Base-by-base conservation (phyloP, 2,888 invertebrate species). In the Oegoconia quadripuncta region DNA sequence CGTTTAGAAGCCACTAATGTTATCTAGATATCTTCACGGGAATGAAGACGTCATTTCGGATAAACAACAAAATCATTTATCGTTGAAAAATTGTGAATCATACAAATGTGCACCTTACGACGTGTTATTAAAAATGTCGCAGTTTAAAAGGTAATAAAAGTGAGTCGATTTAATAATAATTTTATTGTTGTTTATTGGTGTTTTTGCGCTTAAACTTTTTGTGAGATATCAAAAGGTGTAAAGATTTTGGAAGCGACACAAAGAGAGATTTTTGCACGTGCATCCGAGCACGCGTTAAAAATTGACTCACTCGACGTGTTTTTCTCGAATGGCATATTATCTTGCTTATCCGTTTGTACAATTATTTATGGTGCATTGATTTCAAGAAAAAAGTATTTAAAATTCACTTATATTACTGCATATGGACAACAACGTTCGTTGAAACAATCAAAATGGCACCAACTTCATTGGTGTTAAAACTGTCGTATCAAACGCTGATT, bases 1-100 rank as follows among this genome's bases (percentile, higher is more conserved):
- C 82, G 73, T 84, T 83, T 82, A 82, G 68, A 83, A 84, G 81
- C 86, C 86, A 81, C 86, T 86, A 87, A 87, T 86, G 80, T 78
- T 84, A 84, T 86, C 84, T 82, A 71, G 76, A 80, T 69, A 76
- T 78, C 73, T 72, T 68, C 56, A 66, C 58, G 69, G 67, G 52
- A 63, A 77, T 64, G 62, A 64, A 79, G 74, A 75, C 58, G 64
- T 79, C 78, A 71, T 59, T 64, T 68, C 68, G 63, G 55, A 52
- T 46, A 45, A 48, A 45, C 45, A 52, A 55, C 46, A 59, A 46
- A 34, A 48, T 40, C 31, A 12, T 15, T 23, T 23, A 17, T 17
- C 3, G 11, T 5, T 14, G 8, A 23, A 42, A 39, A 25, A 15
- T 22, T 7, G n/a, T 3, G 22, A 34, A 29, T 42, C 41, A 42